Conservation (phyloP, 2,797 vertebrate genomes). For the Pyrocephalus nanus region DNA sequence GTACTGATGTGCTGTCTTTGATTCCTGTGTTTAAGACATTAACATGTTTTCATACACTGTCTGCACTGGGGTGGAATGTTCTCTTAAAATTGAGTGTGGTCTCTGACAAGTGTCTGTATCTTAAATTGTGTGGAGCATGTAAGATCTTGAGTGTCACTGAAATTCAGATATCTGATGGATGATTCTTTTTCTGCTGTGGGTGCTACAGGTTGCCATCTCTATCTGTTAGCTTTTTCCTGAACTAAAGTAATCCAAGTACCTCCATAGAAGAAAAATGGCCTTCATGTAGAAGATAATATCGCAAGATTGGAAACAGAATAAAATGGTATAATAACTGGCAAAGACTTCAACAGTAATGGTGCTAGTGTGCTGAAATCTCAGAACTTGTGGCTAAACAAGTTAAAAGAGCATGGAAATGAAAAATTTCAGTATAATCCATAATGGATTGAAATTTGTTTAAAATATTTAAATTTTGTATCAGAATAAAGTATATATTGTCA, state of each 20-base stretch:
- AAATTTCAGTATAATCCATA: slow-evolving; percentile 42
- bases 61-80: not conserved
- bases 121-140: not conserved
- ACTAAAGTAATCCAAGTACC: slow-evolving; percentile 52
- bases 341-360: slow-evolving; percentile 38
- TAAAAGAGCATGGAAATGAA: not conserved
- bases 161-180: slow-evolving; percentile 38
- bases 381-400: slow-evolving; percentile 51
- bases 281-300: slow-evolving; percentile 53
- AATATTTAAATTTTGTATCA: slow-evolving; percentile 53
- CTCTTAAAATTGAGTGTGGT: not conserved
- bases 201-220: slow-evolving; percentile 67
- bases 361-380: not conserved
- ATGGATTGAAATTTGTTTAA: slow-evolving; percentile 56
- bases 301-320: slow-evolving; percentile 42
- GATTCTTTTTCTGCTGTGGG: slow-evolving; percentile 61
- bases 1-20: not conserved
- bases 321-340: slow-evolving; percentile 23
- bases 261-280: slow-evolving; percentile 48
- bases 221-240: slow-evolving; percentile 61
- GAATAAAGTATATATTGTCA: slow-evolving; percentile 53
- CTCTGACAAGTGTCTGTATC: not conserved
- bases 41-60: not conserved
- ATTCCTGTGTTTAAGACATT: not conserved
- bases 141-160: not conserved